Evolutionary conservation across 1,140 invertebrate genomes (phyloP), one percentile per base, ranked within the genome.

Genomic region (Papilio xuthus): DNA sequence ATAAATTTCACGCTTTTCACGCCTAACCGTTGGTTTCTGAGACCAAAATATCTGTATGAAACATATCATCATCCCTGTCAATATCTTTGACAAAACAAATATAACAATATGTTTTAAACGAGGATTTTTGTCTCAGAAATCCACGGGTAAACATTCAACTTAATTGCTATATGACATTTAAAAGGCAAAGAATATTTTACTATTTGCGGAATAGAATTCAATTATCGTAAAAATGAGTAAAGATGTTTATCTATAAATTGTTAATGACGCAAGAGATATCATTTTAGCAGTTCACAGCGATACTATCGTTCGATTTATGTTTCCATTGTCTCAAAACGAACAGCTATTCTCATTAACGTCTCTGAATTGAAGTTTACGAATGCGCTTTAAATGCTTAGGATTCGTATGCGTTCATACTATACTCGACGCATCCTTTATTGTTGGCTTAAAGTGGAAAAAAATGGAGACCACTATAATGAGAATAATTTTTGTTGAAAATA

Each of bases 311-410:
- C 80, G 63, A 80, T 80, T 80, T 80, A 80, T 81, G 80, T 78
- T 78, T 69, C 80, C 80, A 78, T 81, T 81, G 80, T 81, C 50
- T 81, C 71, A 76, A 69, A 74, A 76, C 77, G 74, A 69, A 71
- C 79, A 80, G 77, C 80, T 78, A 81, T 81, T 81, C 80, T 81
- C 80, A 81, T 81, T 81, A 81, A 81, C 78, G 80, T 80, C 74
- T 76, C 41, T 63, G 53, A 42, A 76, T 76, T 76, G 74, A 63
- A 76, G 53, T 76, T 76, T 76, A 76, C 53, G 74, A 63, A 76
- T 63, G 74, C 56, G 32, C 12, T 63, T 76, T 76, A 63, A 76
- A 76, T 63, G n/a, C 74, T 63, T 76, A 42, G 37, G 74, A 76
- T 76, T 76, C 56, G 74, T 63, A 42, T 60, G 20, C 72, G 20